phyloP scores from a whole-genome alignment of 64 coral and sea anemone species.

The Montipora sp. region DNA sequence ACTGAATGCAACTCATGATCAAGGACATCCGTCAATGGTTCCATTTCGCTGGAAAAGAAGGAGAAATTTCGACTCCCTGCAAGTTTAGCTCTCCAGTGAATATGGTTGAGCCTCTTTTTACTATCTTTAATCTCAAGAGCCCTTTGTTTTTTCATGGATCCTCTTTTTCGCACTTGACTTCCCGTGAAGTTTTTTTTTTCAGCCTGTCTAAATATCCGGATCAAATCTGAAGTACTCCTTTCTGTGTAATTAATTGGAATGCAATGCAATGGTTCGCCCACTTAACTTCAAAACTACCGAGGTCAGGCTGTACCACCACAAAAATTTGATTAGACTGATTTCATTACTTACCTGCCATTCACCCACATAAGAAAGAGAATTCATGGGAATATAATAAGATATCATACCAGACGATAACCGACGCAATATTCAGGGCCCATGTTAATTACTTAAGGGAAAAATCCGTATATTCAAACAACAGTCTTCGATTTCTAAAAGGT shows the following conservation, averaged over 20 bases:
- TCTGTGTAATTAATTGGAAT: conserved; percentile 27
- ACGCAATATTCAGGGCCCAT: no score
- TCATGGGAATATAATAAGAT: background rate
- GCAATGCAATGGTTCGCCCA: conserved; percentile 18
- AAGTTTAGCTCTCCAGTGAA: no score
- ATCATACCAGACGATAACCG: no score
- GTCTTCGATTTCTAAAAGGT: no score
- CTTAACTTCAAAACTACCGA: conserved; percentile 37
- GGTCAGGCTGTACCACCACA: background rate
- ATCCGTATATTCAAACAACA: no score
- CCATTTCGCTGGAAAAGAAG: no score
- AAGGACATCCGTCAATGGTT: no score
- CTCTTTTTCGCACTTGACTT: background rate
- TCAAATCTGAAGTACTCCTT: conserved; percentile 18
- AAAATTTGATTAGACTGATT: background rate
- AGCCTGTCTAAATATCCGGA: background rate
- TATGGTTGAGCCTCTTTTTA: no score
- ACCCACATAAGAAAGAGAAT: background rate
- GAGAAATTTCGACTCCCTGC: no score
- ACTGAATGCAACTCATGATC: no score
- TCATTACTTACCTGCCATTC: background rate
- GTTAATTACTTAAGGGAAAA: no score
- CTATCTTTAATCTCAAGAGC: background rate
- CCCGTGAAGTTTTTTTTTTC: conserved; percentile 1
- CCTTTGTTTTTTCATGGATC: background rate